phyloP scores from a whole-genome alignment of 2,113 vertebrate species.

The Chloebia gouldiae region DNA sequence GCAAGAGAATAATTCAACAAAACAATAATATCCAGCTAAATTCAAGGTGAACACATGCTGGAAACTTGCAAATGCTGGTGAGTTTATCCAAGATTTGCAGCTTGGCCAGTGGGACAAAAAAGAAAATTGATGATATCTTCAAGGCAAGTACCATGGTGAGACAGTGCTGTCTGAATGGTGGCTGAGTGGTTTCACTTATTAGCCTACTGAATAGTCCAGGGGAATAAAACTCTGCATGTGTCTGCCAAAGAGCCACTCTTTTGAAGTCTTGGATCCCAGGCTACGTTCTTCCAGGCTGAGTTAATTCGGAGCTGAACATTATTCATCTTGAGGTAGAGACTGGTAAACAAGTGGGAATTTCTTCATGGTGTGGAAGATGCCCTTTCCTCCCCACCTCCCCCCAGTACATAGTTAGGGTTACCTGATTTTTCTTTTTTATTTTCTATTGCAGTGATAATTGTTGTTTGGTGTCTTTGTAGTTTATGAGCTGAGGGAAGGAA shows the following conservation, averaged over 20 bases:
- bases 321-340: background rate
- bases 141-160: slow-evolving; percentile 4
- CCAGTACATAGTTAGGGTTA: background rate
- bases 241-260: background rate
- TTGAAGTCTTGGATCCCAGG: background rate
- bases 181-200: slow-evolving; percentile 6
- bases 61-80: slow-evolving; percentile 38
- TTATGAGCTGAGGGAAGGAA: background rate
- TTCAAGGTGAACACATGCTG: slow-evolving; percentile 30
- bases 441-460: background rate
- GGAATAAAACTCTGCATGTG: background rate
- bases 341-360: background rate
- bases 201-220: background rate
- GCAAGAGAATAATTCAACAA: background rate
- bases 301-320: background rate
- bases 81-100: background rate
- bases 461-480: background rate
- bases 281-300: background rate
- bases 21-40: background rate
- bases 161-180: background rate
- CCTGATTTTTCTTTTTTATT: background rate
- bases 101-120: background rate
- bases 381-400: fast-evolving
- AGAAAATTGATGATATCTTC: slow-evolving; percentile 17
- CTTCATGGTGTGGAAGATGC: background rate